Evolutionary conservation across 2,113 vertebrate genomes (phyloP).

Genomic region (Menura novaehollandiae): DNA sequence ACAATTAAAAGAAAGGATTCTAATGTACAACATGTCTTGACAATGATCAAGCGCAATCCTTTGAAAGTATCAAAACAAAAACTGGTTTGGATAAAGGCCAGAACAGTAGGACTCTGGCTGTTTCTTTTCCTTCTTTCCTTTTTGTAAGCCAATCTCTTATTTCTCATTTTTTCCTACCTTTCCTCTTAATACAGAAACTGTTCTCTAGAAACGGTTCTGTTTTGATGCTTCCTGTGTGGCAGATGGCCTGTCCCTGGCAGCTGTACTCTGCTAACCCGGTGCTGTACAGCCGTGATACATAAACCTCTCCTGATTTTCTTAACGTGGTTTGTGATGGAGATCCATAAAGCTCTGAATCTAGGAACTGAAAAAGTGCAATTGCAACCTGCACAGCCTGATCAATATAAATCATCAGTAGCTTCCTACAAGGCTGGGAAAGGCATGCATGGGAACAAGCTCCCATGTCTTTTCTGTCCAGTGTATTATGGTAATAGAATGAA

Average conservation of each 20-base stretch:
- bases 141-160: background rate
- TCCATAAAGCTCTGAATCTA: background rate
- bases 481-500: background rate
- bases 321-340: background rate
- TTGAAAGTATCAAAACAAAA: background rate
- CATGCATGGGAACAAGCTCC: background rate
- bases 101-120: background rate
- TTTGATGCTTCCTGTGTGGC: background rate
- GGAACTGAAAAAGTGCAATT: background rate
- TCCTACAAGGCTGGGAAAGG: background rate
- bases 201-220: background rate
- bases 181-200: background rate
- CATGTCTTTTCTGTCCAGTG: background rate
- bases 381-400: background rate
- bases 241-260: constrained; percentile 17
- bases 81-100: background rate
- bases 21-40: background rate
- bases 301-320: constrained; percentile 28
- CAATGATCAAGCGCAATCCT: background rate
- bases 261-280: background rate
- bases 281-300: background rate
- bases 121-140: background rate
- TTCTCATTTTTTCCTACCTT: background rate
- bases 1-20: background rate
- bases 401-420: background rate